Evolutionary conservation across 2,113 vertebrate genomes (phyloP).

Genomic region (Hassar affinis): DNA sequence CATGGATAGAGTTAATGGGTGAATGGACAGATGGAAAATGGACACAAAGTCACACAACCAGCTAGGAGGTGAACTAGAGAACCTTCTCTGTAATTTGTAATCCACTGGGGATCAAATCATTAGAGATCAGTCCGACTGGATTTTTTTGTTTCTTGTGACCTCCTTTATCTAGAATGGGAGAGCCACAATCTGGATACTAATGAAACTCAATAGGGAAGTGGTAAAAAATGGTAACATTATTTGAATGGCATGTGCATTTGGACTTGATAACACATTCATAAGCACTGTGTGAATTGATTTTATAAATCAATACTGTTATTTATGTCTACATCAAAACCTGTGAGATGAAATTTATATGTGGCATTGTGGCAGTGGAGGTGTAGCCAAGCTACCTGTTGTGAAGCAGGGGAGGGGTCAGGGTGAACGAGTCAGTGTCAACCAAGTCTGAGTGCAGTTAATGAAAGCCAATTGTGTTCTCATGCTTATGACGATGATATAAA

Average conservation of each 20-base stretch:
- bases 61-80: constrained; percentile 50
- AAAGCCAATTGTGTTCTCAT: neutral
- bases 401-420: neutral
- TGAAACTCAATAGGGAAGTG: neutral
- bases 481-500: neutral
- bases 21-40: constrained; percentile 54
- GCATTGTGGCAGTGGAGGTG: neutral
- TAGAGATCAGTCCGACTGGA: neutral
- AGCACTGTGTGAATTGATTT: neutral
- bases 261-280: neutral
- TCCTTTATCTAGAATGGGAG: constrained; percentile 43
- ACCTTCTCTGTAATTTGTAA: constrained; percentile 19
- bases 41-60: constrained; percentile 61
- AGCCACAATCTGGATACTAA: constrained; percentile 44
- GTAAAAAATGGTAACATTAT: neutral
- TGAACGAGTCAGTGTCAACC: neutral
- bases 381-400: neutral
- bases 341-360: neutral
- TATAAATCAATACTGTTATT: neutral
- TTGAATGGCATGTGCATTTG: neutral
- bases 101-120: neutral
- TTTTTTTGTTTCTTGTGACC: constrained; percentile 9
- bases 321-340: neutral
- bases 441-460: neutral
- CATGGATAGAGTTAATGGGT: constrained; percentile 42